Evolutionary conservation across 35 echinoderm and acorn worm genomes (phyloP), one percentile per base, ranked within the genome.

Genomic region (Holothuria glaberrima): DNA sequence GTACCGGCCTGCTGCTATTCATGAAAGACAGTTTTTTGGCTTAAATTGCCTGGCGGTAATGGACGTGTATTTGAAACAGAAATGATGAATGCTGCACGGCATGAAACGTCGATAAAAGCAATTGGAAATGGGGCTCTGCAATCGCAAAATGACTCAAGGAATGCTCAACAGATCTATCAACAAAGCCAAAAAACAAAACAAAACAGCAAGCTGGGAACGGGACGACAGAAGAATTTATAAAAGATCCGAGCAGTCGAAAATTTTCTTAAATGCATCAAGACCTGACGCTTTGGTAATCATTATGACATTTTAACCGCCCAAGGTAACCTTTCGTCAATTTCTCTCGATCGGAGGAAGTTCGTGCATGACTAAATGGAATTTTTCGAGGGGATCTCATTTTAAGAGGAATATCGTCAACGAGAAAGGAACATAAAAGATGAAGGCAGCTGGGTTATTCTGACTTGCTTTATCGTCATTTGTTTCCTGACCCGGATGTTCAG

Each of bases 71-170:
- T 84, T 84, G 80, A 48, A 84, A 84, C 80, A 84, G 80, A 84
- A 64, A 84, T 84, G 80, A 84, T 84, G 80, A 57, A 84, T 84
- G 59, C 80, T 30, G 80, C 31, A 61, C 59, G 59, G 36, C 80
- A 84, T 59, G 80, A 84, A 84, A 84, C 80, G 80, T 84, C 80
- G 59, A 84, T 84, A 84, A 84, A 84, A 84, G 80, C 80, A 84
- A 84, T 84, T 84, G 80, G 80, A 84, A 84, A 84, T 84, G 80
- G 80, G 80, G 80, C 80, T 84, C 80, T 59, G 52, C 80, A 58
- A 64, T 84, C 59, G 52, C 52, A 61, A 84, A 84, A 84, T 84
- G 80, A 84, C 80, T 84, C 80, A 64, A 78, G 74, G 74, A 78
- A 78, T 78, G 74, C 74, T 78, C 74, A 48, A 48, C 74, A 48